phyloP scores from a whole-genome alignment of 2,113 vertebrate species.

The Campylomormyrus numenius region DNA sequence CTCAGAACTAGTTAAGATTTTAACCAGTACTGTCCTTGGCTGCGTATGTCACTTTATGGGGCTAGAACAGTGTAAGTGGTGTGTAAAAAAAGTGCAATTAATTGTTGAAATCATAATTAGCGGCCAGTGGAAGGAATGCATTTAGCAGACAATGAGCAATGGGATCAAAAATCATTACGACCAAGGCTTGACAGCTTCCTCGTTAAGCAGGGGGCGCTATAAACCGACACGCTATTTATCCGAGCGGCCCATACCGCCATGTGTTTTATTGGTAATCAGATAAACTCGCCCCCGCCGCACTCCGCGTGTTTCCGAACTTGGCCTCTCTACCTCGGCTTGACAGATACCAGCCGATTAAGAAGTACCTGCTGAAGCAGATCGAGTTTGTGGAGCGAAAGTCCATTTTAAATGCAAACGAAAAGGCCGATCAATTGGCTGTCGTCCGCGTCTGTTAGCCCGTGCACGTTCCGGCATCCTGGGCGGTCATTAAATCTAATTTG shows the following conservation, averaged over 20 bases:
- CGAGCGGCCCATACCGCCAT: background rate
- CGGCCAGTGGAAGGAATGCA: background rate
- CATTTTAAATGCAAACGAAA: constrained; percentile 35
- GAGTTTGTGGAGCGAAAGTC: constrained; percentile 40
- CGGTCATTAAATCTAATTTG: constrained; percentile 1
- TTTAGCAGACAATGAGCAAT: background rate
- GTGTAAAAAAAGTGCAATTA: background rate
- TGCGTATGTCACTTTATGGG: background rate
- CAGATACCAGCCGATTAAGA: constrained; percentile 24
- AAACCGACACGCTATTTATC: background rate
- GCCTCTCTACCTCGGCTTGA: background rate
- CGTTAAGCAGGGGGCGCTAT: background rate
- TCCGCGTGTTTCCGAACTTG: background rate
- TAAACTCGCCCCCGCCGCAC: background rate
- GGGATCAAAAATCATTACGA: background rate
- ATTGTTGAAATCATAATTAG: background rate
- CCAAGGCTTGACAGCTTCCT: background rate
- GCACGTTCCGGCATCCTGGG: constrained; percentile 36
- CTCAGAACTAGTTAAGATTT: background rate
- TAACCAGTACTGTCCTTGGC: background rate
- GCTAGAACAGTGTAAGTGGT: background rate
- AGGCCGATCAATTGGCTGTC: constrained; percentile 30
- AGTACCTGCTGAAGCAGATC: constrained; percentile 33
- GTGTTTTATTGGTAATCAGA: background rate
- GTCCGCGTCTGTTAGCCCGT: constrained; percentile 40